Conservation (phyloP, 2,797 vertebrate species). For the Triplophysa yarkandensis region DNA sequence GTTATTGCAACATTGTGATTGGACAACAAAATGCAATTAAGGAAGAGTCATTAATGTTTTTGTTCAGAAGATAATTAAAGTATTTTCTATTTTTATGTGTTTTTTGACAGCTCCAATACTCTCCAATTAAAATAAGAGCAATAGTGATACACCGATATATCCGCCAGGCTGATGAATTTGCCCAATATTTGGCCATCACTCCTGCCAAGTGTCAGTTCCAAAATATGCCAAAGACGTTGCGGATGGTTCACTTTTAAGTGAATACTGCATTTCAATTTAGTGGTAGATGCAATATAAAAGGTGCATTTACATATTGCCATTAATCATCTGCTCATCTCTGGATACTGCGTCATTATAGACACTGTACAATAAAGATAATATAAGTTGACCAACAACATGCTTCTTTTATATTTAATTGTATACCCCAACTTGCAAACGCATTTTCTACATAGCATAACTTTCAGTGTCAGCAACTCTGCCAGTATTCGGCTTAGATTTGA, state of each 20-base stretch:
- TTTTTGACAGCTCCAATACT: too few species aligned
- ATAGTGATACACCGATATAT: not conserved
- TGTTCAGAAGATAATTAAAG: not conserved
- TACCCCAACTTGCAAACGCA: conserved; percentile 22
- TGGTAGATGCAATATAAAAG: not conserved
- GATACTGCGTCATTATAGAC: not conserved
- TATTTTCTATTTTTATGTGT: not conserved
- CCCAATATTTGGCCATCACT: not conserved
- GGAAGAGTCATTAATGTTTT: not conserved
- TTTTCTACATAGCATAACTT: not conserved
- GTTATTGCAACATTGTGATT: not conserved
- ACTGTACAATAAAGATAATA: not conserved
- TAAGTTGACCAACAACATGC: not conserved
- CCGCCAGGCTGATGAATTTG: not conserved
- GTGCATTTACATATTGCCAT: not conserved
- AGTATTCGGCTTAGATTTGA: conserved; percentile 17
- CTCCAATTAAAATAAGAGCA: too few species aligned
- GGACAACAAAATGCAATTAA: not conserved
- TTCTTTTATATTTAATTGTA: not conserved
- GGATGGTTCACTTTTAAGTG: not conserved
- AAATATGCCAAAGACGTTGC: not conserved
- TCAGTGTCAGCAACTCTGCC: not conserved
- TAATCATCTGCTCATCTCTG: not conserved
- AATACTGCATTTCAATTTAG: not conserved
- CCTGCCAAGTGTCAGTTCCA: not conserved